phyloP scores from a whole-genome alignment of 2,888 invertebrate genomes.

The Dicranocentrus wangi region DNA sequence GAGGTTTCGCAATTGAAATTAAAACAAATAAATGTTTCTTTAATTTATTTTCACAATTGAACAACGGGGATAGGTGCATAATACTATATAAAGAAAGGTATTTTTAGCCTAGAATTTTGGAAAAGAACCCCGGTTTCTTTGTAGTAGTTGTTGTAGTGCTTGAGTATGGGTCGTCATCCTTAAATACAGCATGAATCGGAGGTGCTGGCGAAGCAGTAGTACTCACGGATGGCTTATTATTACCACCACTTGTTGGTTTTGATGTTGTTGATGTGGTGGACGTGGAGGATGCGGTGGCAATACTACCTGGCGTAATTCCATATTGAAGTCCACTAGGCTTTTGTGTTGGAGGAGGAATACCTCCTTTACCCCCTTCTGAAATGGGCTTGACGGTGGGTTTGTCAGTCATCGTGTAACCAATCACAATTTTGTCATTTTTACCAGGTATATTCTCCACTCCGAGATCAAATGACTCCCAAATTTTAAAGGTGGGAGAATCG shows the following conservation, averaged over 20 bases:
- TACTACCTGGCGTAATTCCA: slow-evolving; percentile 9
- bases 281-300: slow-evolving; percentile 5
- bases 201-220: slow-evolving; percentile 25
- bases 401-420: slow-evolving; percentile 40
- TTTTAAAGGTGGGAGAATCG: slow-evolving; percentile 37
- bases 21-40: too few relatives aligned
- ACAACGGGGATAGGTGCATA: not conserved
- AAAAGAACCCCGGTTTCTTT: slow-evolving; percentile 58
- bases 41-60: slow-evolving; percentile 5
- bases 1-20: too few relatives aligned
- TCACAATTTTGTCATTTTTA: slow-evolving; percentile 36
- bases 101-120: slow-evolving; percentile 46
- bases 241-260: not conserved
- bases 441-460: slow-evolving; percentile 32
- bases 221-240: not conserved
- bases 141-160: slow-evolving; percentile 60
- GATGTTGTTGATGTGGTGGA: slow-evolving; percentile 22
- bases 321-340: slow-evolving; percentile 17
- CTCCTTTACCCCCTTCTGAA: not conserved
- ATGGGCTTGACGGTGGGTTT: slow-evolving; percentile 37
- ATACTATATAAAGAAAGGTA: not conserved
- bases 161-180: slow-evolving; percentile 45
- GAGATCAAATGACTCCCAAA: slow-evolving; percentile 53
- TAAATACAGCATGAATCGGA: slow-evolving; percentile 34
- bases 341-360: not conserved